phyloP scores from a whole-genome alignment of 2,113 vertebrate genomes.

The Lasiurus borealis region DNA sequence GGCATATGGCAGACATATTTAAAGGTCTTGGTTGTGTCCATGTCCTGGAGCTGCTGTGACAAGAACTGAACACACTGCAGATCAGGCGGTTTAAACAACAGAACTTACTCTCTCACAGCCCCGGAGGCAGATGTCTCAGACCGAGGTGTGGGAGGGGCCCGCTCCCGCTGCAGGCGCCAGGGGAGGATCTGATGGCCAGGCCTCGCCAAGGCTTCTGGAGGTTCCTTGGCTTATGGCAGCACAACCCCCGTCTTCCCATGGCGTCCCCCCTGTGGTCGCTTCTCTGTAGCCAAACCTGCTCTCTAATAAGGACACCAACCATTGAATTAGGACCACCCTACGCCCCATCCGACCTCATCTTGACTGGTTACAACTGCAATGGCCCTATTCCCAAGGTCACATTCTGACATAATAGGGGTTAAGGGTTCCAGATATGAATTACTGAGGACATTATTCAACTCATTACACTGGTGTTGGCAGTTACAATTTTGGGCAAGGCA shows the following conservation, averaged over 20 bases:
- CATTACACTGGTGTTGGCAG: background rate
- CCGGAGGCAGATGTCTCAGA: rapidly evolving
- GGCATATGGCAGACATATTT: rapidly evolving
- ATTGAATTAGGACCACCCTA: background rate
- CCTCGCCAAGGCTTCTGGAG: background rate
- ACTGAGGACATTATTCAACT: background rate
- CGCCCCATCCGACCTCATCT: background rate
- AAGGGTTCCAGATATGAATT: background rate
- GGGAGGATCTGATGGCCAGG: no score
- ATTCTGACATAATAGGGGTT: background rate
- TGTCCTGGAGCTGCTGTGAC: background rate
- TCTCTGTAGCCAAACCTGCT: background rate
- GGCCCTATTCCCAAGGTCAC: background rate
- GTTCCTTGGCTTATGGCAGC: background rate
- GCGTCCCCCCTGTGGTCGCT: background rate
- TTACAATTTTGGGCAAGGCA: background rate
- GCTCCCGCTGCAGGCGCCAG: rapidly evolving
- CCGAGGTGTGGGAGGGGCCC: no score
- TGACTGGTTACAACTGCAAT: background rate
- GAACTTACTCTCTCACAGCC: background rate
- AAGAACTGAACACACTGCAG: background rate
- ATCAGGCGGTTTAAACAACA: rapidly evolving
- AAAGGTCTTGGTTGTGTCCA: background rate
- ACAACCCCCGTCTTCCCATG: rapidly evolving
- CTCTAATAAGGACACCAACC: background rate